Percentiles rank a stretch among this genome's conserved stretches.
Conservation (phyloP, 2,113 vertebrate species). For the Anhinga rufa region DNA sequence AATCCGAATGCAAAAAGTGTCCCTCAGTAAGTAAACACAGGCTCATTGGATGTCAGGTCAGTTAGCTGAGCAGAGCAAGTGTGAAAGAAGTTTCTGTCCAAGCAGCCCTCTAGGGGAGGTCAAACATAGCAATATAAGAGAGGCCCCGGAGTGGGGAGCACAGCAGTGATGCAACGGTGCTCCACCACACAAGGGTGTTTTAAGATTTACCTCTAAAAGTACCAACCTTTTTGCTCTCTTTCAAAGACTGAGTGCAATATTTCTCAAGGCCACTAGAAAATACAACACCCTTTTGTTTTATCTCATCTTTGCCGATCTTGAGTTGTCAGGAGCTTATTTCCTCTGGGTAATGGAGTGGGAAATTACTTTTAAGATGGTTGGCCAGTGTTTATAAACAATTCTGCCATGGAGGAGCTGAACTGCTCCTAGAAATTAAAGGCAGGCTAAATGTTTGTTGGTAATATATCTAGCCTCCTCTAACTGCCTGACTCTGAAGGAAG, state of each 20-base stretch:
- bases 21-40: slow-evolving; percentile 80
- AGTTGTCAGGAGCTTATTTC: neutral
- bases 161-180: neutral
- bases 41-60: neutral
- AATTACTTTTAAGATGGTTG: neutral
- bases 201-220: neutral
- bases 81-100: neutral
- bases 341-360: neutral
- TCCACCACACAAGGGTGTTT: neutral
- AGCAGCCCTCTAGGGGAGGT: neutral
- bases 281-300: neutral
- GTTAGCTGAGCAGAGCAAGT: neutral
- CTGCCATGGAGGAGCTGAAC: neutral
- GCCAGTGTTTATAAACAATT: neutral
- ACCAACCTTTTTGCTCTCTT: neutral
- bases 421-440: neutral
- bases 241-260: neutral
- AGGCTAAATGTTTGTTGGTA: neutral
- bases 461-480: neutral
- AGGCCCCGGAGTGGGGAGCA: neutral
- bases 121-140: neutral
- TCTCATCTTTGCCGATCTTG: neutral
- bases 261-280: neutral
- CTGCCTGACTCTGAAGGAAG: neutral
- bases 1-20: slow-evolving; percentile 78